A percentile compares a stretch with the other conserved stretches of the same genome.
These are phyloP conservation scores for Anhinga rufa DNA, from an alignment of 2,113 vertebrate genomes.

Conservation along the genomic window DNA sequence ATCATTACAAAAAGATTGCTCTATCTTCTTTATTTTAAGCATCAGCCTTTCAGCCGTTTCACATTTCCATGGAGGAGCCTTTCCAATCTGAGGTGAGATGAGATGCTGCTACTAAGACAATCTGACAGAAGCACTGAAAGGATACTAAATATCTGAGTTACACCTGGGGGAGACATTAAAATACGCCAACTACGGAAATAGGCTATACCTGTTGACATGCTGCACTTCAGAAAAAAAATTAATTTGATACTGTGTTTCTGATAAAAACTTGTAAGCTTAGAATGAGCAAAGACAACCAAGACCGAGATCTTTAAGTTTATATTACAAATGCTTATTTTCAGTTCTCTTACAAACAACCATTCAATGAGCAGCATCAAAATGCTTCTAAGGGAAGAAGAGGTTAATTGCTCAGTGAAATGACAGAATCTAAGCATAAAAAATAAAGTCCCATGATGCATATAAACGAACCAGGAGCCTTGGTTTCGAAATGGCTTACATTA, in stretches of 20 bases:
- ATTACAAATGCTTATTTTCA: neutral
- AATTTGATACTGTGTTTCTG: neutral
- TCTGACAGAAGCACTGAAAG: neutral
- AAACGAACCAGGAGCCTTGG: neutral
- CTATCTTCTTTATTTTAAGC: constrained; percentile 7
- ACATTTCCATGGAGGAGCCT: neutral
- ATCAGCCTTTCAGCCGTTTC: neutral
- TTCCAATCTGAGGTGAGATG: neutral
- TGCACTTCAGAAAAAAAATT: neutral
- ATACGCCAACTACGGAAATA: neutral
- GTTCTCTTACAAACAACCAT: neutral
- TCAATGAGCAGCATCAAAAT: neutral
- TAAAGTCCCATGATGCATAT: neutral
- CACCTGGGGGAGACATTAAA: neutral
- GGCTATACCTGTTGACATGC: neutral
- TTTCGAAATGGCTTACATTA: neutral
- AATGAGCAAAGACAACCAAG: neutral
- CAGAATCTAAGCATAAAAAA: neutral
- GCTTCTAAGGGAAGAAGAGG: neutral
- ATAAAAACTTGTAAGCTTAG: neutral
- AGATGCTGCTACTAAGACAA: neutral
- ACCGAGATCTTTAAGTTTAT: neutral
- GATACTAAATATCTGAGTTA: constrained; percentile 8
- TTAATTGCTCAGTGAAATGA: neutral
- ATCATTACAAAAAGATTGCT: constrained; percentile 10